Evolutionary conservation across 1,140 invertebrate species (phyloP), one percentile per base, ranked within the genome.

Genomic region (Pararge aegeria): DNA sequence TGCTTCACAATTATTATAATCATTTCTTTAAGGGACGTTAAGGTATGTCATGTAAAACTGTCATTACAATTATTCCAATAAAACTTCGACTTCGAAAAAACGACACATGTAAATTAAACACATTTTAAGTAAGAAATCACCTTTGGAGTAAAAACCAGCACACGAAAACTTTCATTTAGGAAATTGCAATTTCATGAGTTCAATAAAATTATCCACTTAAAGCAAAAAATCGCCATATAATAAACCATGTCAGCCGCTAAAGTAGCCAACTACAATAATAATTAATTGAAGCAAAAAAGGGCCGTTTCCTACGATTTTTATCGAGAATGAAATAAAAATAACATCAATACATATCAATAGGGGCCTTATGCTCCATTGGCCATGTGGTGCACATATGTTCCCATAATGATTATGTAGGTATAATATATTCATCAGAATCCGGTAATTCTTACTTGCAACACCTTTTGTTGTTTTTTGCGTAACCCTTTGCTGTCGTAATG

Each of bases 321-420:
- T 60, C 57, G 40, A 55, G 56, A 68, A 70, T 70, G 66, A 70
- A 73, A 75, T 66, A 74, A 68, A 67, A 74, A 74, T 74, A 76
- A 66, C 67, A 69, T 72, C 55, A 76, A 78, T 68, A 68, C 56
- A 48, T 59, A 69, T 70, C 70, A 70, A 76, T 68, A 72, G 68
- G 57, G 54, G 68, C 80, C 80, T 64, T 81, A 79, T 79, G 82
- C 58, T 71, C 74, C 77, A 80, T 78, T 57, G 79, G 56, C 74
- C 83, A 86, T 86, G 80, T 83, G 83, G 73, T 64, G 73, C 63
- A 59, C 82, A 83, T 68, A 85, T 85, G 79, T 64, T 76, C 27
- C 63, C 65, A 71, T 79, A 78, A 77, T 77, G 55, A 77, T 75
- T 77, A 78, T 66, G 24, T n/a, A n/a, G n/a, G n/a, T 24, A 7